Base-by-base conservation (phyloP, 2,888 invertebrate genomes). In the Plebejus argus region DNA sequence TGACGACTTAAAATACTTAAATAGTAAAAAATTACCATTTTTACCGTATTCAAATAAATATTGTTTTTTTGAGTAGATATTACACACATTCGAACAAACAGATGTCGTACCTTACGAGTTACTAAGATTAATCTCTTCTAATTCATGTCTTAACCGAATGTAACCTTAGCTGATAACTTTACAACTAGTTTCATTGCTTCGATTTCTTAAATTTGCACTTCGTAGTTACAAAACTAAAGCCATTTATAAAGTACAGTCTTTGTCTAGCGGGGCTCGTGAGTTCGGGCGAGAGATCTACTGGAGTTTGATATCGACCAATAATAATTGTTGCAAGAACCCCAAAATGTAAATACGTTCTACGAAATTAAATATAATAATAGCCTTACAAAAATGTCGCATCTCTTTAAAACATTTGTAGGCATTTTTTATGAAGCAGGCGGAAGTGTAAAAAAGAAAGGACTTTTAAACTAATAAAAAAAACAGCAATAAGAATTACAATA, bases 151-250 rank as follows among this genome's bases (percentile, higher is more conserved):
- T 71, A 71, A 28, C 28, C 39, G 49, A 74, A 74, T 74, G 45
- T 72, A 71, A 72, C 72, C 74, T 74, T 74, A 72, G 45, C 72
- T n/a, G 72, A 72, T 72, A 72, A 33, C 74, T 28, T 74, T 74
- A 74, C 28, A 80, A 81, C 86, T 87, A 88, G 85, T 83, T 88
- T 87, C 83, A 89, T 89, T 89, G 89, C 89, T 90, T 89, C 83
- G 79, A 84, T 86, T 88, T 85, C 84, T 83, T 83, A 85, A 72
- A 83, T 85, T 85, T 88, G 86, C 87, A 88, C 86, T 87, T 86
- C 79, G 82, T 85, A 86, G 83, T 84, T 85, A 85, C 82, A 85
- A 82, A 82, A 84, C 83, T 84, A 83, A 85, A 86, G 85, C 86
- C 84, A 86, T 86, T 85, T 82, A 81, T 77, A 76, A 82, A 83